Base-by-base conservation (phyloP, 2,113 vertebrate genomes). In the Nipponia nippon region DNA sequence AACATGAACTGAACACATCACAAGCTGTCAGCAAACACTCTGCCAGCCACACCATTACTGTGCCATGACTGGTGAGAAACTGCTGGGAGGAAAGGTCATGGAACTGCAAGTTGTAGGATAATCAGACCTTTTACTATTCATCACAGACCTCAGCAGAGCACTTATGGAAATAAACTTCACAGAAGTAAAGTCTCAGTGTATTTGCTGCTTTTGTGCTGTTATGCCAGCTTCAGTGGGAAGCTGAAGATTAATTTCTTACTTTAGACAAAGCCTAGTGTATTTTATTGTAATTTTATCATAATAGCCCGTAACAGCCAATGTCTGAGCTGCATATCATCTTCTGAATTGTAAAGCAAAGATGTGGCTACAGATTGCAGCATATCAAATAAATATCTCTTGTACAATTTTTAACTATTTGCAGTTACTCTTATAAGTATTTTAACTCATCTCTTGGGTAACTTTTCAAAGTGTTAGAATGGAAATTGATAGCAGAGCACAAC, bases 41-140 rank as follows among this genome's bases (percentile, higher is more conserved):
- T 72, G 49, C 87, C 94, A 96, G 69, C 46, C 92, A 93, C 70
- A 88, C 8, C 96, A 91, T 36, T 38, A 23, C 90, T 95, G 52
- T n/a, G 89, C 50, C 1, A 1, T 32, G 90, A 87, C 95, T 62
- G 79, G 53, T 11, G 93, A 95, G 94, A 83, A 88, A 87, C 69
- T 94, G 97, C 95, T 97, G 97, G 84, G 92, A 97, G 83, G 70
- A 50, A 36, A 67, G 77, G 93, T 50, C 75, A 87, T 27, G 75
- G 94, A 88, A 94, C 58, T 69, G 9, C 77, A 85, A 81, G 65
- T 40, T 69, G 47, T 36, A 9, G 46, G 73, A 86, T 77, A 87
- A 93, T 93, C 94, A 97, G 95, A 96, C 91, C 95, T 97, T 97
- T 95, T 97, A 97, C 97, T 95, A 38, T 65, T 93, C 96, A 96